These are phyloP conservation scores for Pristionchus mayeri DNA, from an alignment of 2,888 invertebrate species.

Conservation along the genomic window DNA sequence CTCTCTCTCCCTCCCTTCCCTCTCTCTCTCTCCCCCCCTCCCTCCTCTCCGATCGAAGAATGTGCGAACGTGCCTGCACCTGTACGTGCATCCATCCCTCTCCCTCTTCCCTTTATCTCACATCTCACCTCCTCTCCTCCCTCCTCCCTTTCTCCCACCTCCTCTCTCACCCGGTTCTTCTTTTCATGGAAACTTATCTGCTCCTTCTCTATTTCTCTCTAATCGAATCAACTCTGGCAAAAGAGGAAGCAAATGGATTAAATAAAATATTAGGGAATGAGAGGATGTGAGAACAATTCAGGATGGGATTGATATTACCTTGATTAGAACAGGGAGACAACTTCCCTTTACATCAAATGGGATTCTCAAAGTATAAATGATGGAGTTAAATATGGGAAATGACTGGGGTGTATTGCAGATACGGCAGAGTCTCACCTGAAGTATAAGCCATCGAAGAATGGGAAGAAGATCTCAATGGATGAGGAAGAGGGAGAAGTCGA, in stretches of 20 bases:
- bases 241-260: slow-evolving; percentile 16
- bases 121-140: not conserved
- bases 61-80: slow-evolving; percentile 46
- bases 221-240: slow-evolving; percentile 33
- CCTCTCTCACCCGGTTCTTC: slow-evolving; percentile 6
- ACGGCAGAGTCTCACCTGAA: slow-evolving; percentile 50
- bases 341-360: too few relatives aligned
- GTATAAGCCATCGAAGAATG: slow-evolving; percentile 50
- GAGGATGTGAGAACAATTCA: slow-evolving; percentile 1
- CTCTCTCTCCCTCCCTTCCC: too few relatives aligned
- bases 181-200: not conserved
- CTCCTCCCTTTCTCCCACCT: not conserved
- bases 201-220: slow-evolving; percentile 4
- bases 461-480: slow-evolving; percentile 29
- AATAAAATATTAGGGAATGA: slow-evolving; percentile 26
- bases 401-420: slow-evolving; percentile 48
- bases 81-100: not conserved
- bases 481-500: slow-evolving; percentile 55
- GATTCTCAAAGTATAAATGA: too few relatives aligned
- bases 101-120: not conserved
- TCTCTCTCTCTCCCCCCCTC: too few relatives aligned
- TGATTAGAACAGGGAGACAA: too few relatives aligned
- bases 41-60: not conserved
- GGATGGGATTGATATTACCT: too few relatives aligned
- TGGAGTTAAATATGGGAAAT: too few relatives aligned